Base-by-base conservation (phyloP, 2,888 invertebrate genomes). In the Agrochola litura region DNA sequence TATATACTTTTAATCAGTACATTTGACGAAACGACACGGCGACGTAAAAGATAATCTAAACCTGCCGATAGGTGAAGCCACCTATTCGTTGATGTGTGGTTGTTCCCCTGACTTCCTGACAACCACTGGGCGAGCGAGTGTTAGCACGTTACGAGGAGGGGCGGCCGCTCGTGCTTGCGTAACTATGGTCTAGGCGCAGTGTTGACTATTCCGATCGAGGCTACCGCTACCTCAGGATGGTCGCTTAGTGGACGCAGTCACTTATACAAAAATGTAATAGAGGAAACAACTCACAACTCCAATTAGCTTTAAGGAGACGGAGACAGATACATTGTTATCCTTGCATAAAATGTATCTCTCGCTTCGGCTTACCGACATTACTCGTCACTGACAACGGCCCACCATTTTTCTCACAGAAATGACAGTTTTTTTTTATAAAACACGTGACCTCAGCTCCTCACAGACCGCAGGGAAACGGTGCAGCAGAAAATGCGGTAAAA, bases 371-470 rank as follows among this genome's bases (percentile, higher is more conserved):
- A 69, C 69, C 69, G 25, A 43, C 69, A 58, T 25, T 25, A 58
- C 58, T 58, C 19, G 25, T 69, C 43, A 70, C 69, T 46, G 58
- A 70, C 25, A 60, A 70, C 22, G 22, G 58, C n/a, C 69, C 58
- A 12, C 69, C 43, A 22, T 46, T 70, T 70, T 46, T 46, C 58
- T 30, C 60, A 12, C 46, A 60, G 22, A 46, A 30, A n/a, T n/a
- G n/a, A n/a, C n/a, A n/a, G n/a, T n/a, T n/a, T n/a, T n/a, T n/a
- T n/a, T n/a, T n/a, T n/a, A n/a, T n/a, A n/a, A n/a, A n/a, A n/a
- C n/a, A n/a, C n/a, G n/a, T n/a, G n/a, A n/a, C n/a, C n/a, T n/a
- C n/a, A n/a, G n/a, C n/a, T n/a, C n/a, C n/a, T n/a, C n/a, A n/a
- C n/a, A n/a, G n/a, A n/a, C n/a, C n/a, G n/a, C n/a, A n/a, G n/a